Percentiles rank a stretch among this genome's conserved stretches.
phyloP scores from a whole-genome alignment of 2,113 vertebrate species.

The Genyomyrus donnyi region DNA sequence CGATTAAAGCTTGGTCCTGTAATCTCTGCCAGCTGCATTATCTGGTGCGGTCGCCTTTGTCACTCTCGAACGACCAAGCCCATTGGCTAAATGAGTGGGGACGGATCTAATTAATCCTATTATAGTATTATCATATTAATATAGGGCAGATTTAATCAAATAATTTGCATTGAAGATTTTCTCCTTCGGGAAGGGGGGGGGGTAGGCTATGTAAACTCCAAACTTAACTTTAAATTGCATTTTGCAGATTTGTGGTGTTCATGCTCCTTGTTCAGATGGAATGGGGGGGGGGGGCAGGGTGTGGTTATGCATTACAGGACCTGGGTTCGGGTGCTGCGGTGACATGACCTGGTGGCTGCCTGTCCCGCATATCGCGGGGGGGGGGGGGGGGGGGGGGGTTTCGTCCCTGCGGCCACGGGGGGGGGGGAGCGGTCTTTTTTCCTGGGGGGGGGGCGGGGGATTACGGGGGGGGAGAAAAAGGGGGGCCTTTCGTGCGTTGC shows the following conservation, averaged over 20 bases:
- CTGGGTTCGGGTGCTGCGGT: neutral
- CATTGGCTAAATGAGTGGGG: constrained; percentile 41
- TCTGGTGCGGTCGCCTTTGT: constrained; percentile 14
- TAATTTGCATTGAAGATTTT: constrained; percentile 27
- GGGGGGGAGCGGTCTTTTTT: no score
- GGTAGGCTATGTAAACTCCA: neutral
- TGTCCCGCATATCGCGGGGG: neutral
- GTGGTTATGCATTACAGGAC: neutral
- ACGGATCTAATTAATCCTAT: constrained; percentile 54
- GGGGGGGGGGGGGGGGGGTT: neutral
- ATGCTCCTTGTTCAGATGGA: neutral
- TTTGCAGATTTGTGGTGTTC: neutral
- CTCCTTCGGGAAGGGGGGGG: neutral
- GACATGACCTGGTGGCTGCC: neutral
- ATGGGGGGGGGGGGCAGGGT: neutral
- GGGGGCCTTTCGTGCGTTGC: no score
- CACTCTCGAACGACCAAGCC: constrained; percentile 24
- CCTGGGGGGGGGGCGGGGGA: no score
- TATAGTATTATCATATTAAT: constrained; percentile 45
- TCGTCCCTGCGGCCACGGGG: no score
- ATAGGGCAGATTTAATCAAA: constrained; percentile 48
- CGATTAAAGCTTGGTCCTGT: neutral
- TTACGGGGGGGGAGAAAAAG: no score
- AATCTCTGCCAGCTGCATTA: constrained; percentile 22
- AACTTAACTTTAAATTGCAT: neutral